phyloP scores from a whole-genome alignment of 2,888 invertebrate genomes.

The Elegia similella region DNA sequence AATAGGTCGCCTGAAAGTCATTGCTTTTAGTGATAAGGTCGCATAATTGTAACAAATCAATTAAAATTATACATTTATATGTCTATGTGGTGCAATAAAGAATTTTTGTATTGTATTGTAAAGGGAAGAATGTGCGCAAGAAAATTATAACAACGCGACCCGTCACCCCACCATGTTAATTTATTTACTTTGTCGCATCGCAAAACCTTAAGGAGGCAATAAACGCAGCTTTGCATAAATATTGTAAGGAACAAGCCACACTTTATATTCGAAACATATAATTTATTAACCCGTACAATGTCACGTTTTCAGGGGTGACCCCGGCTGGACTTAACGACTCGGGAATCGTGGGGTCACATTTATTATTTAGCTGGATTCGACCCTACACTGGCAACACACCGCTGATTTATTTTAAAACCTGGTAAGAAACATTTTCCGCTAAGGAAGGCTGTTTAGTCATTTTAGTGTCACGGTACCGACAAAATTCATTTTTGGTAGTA shows the following conservation, averaged over 20 bases:
- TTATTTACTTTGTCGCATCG: slow-evolving; percentile 6
- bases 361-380: slow-evolving; percentile 9
- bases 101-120: too few relatives aligned
- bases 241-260: slow-evolving; percentile 5
- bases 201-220: slow-evolving; percentile 13
- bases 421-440: too few relatives aligned
- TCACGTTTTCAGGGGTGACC: slow-evolving; percentile 14
- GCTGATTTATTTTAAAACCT: too few relatives aligned
- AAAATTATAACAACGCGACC: not conserved
- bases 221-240: slow-evolving; percentile 13
- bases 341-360: slow-evolving; percentile 9
- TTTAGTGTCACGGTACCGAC: too few relatives aligned
- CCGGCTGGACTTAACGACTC: slow-evolving; percentile 16
- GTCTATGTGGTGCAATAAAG: too few relatives aligned
- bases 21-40: too few relatives aligned
- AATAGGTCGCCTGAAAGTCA: too few relatives aligned
- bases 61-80: too few relatives aligned
- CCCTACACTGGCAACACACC: slow-evolving; percentile 10
- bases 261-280: slow-evolving; percentile 16
- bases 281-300: slow-evolving; percentile 17
- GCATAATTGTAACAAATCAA: too few relatives aligned
- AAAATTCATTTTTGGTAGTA: too few relatives aligned
- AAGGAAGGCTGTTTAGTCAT: too few relatives aligned
- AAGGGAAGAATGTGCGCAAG: not conserved
- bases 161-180: not conserved